phyloP scores from a whole-genome alignment of 2,888 invertebrate genomes.

The Conomelus anceps region DNA sequence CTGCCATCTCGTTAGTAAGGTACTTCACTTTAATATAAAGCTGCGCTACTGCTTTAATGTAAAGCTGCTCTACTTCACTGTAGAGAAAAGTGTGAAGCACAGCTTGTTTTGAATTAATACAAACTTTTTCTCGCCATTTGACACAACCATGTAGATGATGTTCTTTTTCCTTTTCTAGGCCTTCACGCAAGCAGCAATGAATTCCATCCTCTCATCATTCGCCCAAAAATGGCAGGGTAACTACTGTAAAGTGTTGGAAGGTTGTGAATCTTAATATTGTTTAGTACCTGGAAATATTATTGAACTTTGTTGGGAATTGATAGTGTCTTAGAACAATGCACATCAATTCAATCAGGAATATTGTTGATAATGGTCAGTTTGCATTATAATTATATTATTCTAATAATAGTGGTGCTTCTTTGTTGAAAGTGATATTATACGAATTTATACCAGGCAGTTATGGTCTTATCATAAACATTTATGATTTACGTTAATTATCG shows the following conservation, averaged over 20 bases:
- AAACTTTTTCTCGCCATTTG: background rate
- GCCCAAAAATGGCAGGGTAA: background rate
- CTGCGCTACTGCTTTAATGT: no score
- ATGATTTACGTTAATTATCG: no score
- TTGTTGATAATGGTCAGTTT: background rate
- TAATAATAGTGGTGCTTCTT: background rate
- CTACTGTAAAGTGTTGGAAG: background rate
- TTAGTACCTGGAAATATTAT: background rate
- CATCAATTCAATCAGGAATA: background rate
- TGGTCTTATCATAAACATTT: background rate
- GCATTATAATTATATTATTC: background rate
- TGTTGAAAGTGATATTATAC: background rate
- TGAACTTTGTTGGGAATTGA: background rate
- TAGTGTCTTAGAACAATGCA: background rate
- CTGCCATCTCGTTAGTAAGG: no score
- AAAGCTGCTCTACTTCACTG: no score
- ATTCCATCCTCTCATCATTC: background rate
- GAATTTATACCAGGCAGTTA: background rate
- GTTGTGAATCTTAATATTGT: background rate
- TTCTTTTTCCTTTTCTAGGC: background rate
- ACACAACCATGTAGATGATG: background rate
- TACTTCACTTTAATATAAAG: no score
- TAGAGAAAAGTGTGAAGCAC: no score
- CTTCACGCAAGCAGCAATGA: background rate
- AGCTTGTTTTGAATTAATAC: no score